Conservation (phyloP, 2,113 vertebrate species). For the Notechis scutatus region DNA sequence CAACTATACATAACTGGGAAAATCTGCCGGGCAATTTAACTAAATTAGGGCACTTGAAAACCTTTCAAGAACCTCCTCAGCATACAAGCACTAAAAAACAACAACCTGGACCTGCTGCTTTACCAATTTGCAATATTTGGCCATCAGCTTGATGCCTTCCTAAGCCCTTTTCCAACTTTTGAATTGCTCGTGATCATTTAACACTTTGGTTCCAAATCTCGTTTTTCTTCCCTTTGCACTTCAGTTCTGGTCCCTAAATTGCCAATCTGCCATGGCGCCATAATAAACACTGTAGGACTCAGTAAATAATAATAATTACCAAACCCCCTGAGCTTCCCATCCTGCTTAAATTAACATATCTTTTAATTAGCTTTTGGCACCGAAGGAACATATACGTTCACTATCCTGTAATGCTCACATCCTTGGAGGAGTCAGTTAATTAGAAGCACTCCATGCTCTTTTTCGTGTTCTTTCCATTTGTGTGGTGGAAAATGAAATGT, state of each 20-base stretch:
- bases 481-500: slow-evolving; percentile 21
- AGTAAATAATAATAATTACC: slow-evolving; percentile 58
- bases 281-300: slow-evolving; percentile 43
- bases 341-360: slow-evolving; percentile 46
- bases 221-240: slow-evolving; percentile 21
- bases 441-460: slow-evolving; percentile 18
- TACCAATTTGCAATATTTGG: background rate
- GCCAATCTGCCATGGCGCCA: slow-evolving; percentile 22
- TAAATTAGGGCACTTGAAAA: background rate
- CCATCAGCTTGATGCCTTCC: background rate
- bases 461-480: slow-evolving; percentile 38
- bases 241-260: slow-evolving; percentile 39
- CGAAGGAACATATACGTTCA: slow-evolving; percentile 32
- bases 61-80: background rate
- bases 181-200: slow-evolving; percentile 14
- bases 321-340: slow-evolving; percentile 48
- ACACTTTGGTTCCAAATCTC: slow-evolving; percentile 18
- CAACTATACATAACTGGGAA: background rate
- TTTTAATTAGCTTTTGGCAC: slow-evolving; percentile 56
- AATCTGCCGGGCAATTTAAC: background rate
- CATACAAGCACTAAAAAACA: background rate
- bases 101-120: background rate
- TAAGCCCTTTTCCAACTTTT: background rate
- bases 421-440: slow-evolving; percentile 35
- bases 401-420: background rate